These are phyloP conservation scores for Caenorhabditis doughertyi DNA, from an alignment of 2,888 invertebrate species.

Conservation along the genomic window DNA sequence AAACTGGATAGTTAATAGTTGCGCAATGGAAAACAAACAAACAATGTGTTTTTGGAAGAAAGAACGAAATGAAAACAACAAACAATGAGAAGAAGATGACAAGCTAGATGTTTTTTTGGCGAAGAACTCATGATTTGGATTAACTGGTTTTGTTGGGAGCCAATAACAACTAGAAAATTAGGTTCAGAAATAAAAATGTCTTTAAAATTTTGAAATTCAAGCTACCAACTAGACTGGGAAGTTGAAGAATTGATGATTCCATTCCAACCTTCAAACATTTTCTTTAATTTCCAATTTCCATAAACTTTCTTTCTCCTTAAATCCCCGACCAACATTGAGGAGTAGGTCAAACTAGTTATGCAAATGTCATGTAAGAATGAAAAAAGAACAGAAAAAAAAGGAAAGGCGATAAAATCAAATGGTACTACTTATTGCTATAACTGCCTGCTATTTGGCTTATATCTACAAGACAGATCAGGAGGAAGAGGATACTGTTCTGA, in stretches of 20 bases:
- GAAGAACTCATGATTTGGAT: too few species aligned
- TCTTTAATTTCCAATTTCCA: too few species aligned
- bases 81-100: too few species aligned
- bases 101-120: neutral
- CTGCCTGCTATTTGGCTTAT: neutral
- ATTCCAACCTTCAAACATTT: too few species aligned
- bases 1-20: neutral
- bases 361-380: neutral
- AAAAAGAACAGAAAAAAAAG: neutral
- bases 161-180: too few species aligned
- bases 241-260: too few species aligned
- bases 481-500: neutral
- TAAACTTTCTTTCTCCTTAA: neutral
- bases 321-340: neutral
- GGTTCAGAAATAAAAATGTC: too few species aligned
- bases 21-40: neutral
- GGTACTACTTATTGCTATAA: neutral
- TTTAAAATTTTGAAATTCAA: too few species aligned
- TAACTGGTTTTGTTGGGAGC: too few species aligned
- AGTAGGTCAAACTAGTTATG: conserved; percentile 22
- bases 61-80: too few species aligned
- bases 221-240: too few species aligned
- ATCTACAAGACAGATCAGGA: neutral
- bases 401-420: conserved; percentile 18
- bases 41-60: neutral